Percentiles rank a stretch among this genome's conserved stretches.
phyloP scores from a whole-genome alignment of 2,113 vertebrate species.

The Phycodurus eques region DNA sequence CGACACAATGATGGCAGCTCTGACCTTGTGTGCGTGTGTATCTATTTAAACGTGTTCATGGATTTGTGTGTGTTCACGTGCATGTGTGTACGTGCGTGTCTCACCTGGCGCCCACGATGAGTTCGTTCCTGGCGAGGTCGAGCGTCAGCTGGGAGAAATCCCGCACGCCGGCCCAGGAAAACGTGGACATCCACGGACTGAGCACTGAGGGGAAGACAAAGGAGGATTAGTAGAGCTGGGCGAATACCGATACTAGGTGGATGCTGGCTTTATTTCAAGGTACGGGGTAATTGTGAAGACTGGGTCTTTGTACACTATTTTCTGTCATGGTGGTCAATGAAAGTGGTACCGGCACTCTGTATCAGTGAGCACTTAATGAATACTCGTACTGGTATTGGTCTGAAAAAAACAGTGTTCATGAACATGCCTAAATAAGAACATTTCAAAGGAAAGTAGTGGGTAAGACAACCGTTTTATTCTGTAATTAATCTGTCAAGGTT shows the following conservation, averaged over 20 bases:
- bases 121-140: constrained; percentile 93
- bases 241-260: no score
- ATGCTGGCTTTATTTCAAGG: no score
- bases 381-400: no score
- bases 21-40: background rate
- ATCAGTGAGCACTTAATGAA: no score
- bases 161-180: constrained; percentile 84
- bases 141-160: constrained; percentile 96
- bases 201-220: constrained; percentile 74
- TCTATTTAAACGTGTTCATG: background rate
- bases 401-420: no score
- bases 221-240: constrained; percentile 5
- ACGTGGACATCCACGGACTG: constrained; percentile 89
- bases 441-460: background rate
- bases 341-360: no score
- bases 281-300: no score
- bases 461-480: background rate
- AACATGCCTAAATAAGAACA: no score
- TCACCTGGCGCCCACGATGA: constrained; percentile 98
- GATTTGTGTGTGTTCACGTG: no score
- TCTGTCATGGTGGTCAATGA: no score
- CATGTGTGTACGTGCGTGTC: constrained; percentile 1
- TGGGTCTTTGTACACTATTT: no score
- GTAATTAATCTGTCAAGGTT: background rate
- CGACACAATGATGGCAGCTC: background rate